phyloP scores from a whole-genome alignment of 2,797 vertebrate genomes.

The Hippoglossus hippoglossus region DNA sequence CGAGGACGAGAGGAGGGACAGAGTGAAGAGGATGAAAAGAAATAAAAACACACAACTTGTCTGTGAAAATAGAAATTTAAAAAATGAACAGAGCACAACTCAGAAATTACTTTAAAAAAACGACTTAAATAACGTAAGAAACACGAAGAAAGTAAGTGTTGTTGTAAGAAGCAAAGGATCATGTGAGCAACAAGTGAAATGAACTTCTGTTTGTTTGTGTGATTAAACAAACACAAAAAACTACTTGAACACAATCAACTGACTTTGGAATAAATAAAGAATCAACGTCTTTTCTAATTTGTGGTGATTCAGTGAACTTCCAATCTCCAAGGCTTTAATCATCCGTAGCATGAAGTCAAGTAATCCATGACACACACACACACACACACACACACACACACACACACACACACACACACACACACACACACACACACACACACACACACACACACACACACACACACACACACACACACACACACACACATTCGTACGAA shows the following conservation, averaged over 20 bases:
- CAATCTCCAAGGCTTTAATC: slow-evolving; percentile 47
- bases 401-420: background rate
- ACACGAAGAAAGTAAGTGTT: background rate
- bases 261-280: too few species aligned
- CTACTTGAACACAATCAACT: too few species aligned
- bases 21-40: background rate
- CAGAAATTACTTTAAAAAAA: too few species aligned
- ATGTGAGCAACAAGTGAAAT: too few species aligned
- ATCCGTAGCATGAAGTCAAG: slow-evolving; percentile 43
- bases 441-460: background rate
- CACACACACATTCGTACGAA: too few species aligned
- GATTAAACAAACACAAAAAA: too few species aligned
- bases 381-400: slow-evolving; percentile 23
- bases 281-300: background rate
- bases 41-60: too few species aligned
- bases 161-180: background rate
- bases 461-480: slow-evolving; percentile 15
- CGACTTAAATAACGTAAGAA: background rate
- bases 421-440: slow-evolving; percentile 13
- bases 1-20: background rate
- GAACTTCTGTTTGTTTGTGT: too few species aligned
- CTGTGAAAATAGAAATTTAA: too few species aligned
- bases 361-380: slow-evolving; percentile 41
- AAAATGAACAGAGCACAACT: background rate
- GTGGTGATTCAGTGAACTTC: background rate